These are phyloP conservation scores for Drosophila jambulina DNA, from an alignment of 1,140 invertebrate species.

Conservation along the genomic window DNA sequence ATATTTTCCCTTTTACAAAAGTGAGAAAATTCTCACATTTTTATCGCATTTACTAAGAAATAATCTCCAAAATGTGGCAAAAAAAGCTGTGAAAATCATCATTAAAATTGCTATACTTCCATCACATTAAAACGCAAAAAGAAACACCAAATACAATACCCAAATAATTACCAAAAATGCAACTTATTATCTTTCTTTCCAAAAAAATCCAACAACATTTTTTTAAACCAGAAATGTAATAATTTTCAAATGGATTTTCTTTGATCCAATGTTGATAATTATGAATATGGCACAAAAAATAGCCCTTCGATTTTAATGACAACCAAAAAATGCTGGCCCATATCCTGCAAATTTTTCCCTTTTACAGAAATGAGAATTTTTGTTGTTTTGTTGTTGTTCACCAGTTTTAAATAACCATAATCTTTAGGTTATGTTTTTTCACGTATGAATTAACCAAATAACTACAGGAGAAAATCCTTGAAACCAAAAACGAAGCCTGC, in stretches of 20 bases:
- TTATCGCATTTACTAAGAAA: background rate
- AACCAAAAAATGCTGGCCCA: no score
- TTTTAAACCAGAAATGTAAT: background rate
- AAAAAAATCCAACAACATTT: background rate
- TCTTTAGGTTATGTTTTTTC: background rate
- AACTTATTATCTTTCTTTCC: background rate
- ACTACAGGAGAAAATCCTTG: background rate
- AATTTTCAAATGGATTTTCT: background rate
- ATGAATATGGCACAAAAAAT: background rate
- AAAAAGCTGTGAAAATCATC: background rate
- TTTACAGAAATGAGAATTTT: background rate
- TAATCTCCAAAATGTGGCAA: background rate
- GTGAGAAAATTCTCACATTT: background rate
- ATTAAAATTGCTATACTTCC: background rate
- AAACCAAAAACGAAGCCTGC: slow-evolving; percentile 33
- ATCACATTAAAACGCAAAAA: background rate
- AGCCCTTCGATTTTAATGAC: no score
- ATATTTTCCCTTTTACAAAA: no score
- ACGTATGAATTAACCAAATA: background rate
- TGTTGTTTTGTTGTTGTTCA: background rate
- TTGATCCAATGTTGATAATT: no score
- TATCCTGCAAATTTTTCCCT: background rate
- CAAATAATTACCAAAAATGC: background rate
- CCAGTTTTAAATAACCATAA: background rate
- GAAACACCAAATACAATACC: background rate